A percentile compares a stretch with the other conserved stretches of the same genome.
Conservation (phyloP, 2,113 vertebrate genomes). For the Rana temporaria region DNA sequence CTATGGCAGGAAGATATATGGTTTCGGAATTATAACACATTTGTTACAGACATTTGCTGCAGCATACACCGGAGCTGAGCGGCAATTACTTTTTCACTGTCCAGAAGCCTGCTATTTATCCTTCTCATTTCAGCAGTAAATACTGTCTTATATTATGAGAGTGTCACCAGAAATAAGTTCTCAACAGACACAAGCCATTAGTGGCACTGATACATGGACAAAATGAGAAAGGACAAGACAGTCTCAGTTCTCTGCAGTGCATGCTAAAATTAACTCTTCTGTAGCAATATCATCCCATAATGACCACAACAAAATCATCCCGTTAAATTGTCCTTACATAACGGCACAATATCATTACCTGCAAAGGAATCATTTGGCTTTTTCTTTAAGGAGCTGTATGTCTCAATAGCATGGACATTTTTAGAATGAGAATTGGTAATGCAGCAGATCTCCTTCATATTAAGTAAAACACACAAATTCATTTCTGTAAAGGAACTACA, state of each 20-base stretch:
- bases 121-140: slow-evolving; percentile 58
- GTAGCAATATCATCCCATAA: slow-evolving; percentile 32
- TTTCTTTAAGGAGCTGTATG: not conserved
- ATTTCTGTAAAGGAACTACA: too few relatives aligned
- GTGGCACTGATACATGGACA: not conserved
- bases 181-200: slow-evolving; percentile 49
- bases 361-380: not conserved
- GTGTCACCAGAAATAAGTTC: slow-evolving; percentile 42
- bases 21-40: slow-evolving; percentile 40
- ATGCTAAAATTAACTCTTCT: slow-evolving; percentile 46
- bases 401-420: not conserved
- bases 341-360: slow-evolving; percentile 10
- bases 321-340: slow-evolving; percentile 19
- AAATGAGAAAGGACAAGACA: slow-evolving; percentile 47
- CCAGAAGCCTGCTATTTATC: slow-evolving; percentile 22
- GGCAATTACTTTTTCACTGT: slow-evolving; percentile 27
- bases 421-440: not conserved
- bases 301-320: slow-evolving; percentile 28
- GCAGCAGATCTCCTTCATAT: too few relatives aligned
- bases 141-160: slow-evolving; percentile 25
- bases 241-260: slow-evolving; percentile 12
- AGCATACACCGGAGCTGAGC: slow-evolving; percentile 43
- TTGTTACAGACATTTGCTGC: slow-evolving; percentile 41
- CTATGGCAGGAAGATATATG: slow-evolving; percentile 6
- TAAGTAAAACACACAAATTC: too few relatives aligned